Percentiles rank a stretch among this genome's conserved stretches.
Evolutionary conservation across 1,140 invertebrate genomes (phyloP).

Genomic region (Schlechtendalia chinensis): DNA sequence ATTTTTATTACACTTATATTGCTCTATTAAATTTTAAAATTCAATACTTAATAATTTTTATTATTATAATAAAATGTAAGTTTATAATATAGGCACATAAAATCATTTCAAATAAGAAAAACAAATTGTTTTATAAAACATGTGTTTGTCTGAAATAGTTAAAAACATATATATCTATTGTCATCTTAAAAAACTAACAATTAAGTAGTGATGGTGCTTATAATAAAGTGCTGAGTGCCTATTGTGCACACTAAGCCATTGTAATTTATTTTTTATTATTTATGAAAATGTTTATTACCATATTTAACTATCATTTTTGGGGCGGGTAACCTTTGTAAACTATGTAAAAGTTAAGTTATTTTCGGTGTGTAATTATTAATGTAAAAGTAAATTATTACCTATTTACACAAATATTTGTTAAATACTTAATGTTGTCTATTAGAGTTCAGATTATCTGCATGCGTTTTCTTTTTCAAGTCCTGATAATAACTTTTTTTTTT

Average conservation of each 20-base stretch:
- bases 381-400: conserved; percentile 31
- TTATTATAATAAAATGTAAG: neutral
- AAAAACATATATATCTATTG: neutral
- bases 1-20: neutral
- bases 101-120: neutral
- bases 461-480: neutral
- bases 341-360: conserved; percentile 20
- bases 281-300: conserved; percentile 17
- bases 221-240: neutral
- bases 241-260: conserved; percentile 7
- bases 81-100: neutral
- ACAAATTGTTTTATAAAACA: neutral
- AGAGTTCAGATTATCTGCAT: neutral
- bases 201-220: neutral
- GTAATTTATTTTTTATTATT: conserved; percentile 32
- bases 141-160: neutral
- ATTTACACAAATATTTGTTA: conserved; percentile 22
- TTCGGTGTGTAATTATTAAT: conserved; percentile 20
- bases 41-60: neutral
- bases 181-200: neutral
- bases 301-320: conserved; percentile 30
- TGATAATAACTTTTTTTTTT: neutral
- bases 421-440: neutral
- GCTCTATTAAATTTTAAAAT: neutral
- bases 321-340: conserved; percentile 32